Percentiles rank a stretch among this genome's conserved stretches.
Evolutionary conservation across 2,113 vertebrate genomes (phyloP).

Genomic region (Steatornis caripensis): DNA sequence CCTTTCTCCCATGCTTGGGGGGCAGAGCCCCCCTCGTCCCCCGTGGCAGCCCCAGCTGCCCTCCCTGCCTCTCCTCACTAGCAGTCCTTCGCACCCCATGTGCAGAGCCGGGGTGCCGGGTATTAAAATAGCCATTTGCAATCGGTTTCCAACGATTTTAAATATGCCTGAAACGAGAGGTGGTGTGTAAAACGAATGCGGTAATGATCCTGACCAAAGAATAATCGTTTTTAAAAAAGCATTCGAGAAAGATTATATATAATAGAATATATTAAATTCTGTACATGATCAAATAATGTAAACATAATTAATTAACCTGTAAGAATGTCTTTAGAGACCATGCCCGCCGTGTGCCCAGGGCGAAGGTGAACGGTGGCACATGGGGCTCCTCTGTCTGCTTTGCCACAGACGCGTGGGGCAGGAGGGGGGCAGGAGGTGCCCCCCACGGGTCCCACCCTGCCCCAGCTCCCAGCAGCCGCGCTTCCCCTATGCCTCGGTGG

Average conservation of each 20-base stretch:
- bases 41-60: neutral
- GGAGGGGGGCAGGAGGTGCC: neutral
- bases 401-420: neutral
- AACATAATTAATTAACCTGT: slow-evolving; percentile 65
- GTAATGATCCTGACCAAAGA: slow-evolving; percentile 46
- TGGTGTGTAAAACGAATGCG: neutral
- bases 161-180: slow-evolving; percentile 22
- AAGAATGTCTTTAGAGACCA: slow-evolving; percentile 30
- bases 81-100: neutral
- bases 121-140: neutral
- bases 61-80: neutral
- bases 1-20: neutral
- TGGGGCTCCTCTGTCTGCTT: neutral
- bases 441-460: neutral
- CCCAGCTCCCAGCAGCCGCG: rapidly evolving
- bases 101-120: neutral
- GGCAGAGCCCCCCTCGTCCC: neutral
- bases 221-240: slow-evolving; percentile 54
- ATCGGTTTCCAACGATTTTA: neutral
- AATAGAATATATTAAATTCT: slow-evolving; percentile 70
- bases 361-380: neutral
- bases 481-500: neutral
- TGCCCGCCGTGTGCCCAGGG: neutral
- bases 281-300: slow-evolving; percentile 67
- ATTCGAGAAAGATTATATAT: slow-evolving; percentile 57